phyloP scores from a whole-genome alignment of 2,797 vertebrate genomes.

The Anabas testudineus region DNA sequence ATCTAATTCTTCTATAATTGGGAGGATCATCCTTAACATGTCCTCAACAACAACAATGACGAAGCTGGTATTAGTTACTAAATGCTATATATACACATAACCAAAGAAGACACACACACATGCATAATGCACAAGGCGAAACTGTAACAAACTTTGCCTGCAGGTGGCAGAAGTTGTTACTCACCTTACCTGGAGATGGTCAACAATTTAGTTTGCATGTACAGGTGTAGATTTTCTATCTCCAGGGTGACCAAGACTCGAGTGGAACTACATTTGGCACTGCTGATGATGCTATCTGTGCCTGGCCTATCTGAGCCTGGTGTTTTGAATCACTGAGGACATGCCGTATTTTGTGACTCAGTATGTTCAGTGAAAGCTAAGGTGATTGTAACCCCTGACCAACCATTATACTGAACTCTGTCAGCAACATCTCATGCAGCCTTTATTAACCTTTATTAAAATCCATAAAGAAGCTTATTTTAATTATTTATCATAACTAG shows the following conservation, averaged over 20 bases:
- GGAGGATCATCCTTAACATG: too few species aligned
- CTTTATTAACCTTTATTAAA: neutral
- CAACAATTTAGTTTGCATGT: conserved; percentile 12
- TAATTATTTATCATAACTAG: neutral
- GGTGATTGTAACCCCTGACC: neutral
- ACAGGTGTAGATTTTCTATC: conserved; percentile 13
- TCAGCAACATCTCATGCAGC: neutral
- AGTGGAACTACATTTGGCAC: conserved; percentile 9
- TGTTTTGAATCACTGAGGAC: conserved; percentile 2
- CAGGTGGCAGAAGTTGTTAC: neutral
- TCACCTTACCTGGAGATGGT: neutral
- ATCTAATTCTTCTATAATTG: too few species aligned
- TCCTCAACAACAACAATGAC: too few species aligned
- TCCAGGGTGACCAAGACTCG: conserved; percentile 14
- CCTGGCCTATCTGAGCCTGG: conserved; percentile 13
- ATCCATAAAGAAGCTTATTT: neutral
- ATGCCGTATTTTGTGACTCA: neutral
- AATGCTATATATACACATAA: too few species aligned
- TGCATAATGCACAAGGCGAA: too few species aligned
- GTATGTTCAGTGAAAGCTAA: neutral
- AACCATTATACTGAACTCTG: neutral
- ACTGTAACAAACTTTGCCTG: neutral
- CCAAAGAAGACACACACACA: too few species aligned
- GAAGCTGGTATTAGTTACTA: too few species aligned
- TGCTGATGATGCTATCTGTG: conserved; percentile 1